Evolutionary conservation across 2,113 vertebrate genomes (phyloP).

Genomic region (Erinaceus europaeus): DNA sequence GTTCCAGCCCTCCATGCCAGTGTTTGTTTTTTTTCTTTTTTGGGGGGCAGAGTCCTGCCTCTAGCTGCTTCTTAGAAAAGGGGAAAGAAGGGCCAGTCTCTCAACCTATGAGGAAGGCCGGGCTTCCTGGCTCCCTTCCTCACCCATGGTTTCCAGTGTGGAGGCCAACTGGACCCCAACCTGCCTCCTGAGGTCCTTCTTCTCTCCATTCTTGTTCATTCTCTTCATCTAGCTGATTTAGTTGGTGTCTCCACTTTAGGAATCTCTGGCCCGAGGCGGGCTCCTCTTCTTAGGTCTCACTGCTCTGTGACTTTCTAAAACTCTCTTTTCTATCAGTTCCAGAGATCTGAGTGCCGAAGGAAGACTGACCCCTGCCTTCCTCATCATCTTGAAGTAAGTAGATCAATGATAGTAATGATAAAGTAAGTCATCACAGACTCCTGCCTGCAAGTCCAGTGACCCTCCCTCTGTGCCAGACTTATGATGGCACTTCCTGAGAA

Average conservation of each 20-base stretch:
- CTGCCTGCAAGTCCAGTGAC: no score
- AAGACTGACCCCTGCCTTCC: background rate
- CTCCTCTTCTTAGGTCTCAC: background rate
- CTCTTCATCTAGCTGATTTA: background rate
- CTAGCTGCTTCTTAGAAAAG: background rate
- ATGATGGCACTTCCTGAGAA: background rate
- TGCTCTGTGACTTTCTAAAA: constrained; percentile 5
- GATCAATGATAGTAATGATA: background rate
- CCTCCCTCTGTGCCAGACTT: background rate
- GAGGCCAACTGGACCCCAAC: background rate
- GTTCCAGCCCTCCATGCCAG: background rate
- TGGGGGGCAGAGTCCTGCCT: background rate
- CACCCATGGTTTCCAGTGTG: background rate
- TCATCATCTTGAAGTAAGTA: background rate
- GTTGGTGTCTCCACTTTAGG: background rate
- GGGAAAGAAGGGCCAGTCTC: background rate
- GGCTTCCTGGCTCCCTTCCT: background rate
- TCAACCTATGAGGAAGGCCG: background rate
- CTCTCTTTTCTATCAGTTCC: background rate
- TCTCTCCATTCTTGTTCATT: background rate
- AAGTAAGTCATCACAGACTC: no score
- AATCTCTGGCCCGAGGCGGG: background rate
- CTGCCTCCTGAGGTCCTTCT: background rate
- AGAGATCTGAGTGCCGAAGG: background rate
- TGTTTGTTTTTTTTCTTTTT: no score